Evolutionary conservation across 1,140 invertebrate genomes (phyloP), one percentile per base, ranked within the genome.

Genomic region (Diabrotica undecimpunctata): DNA sequence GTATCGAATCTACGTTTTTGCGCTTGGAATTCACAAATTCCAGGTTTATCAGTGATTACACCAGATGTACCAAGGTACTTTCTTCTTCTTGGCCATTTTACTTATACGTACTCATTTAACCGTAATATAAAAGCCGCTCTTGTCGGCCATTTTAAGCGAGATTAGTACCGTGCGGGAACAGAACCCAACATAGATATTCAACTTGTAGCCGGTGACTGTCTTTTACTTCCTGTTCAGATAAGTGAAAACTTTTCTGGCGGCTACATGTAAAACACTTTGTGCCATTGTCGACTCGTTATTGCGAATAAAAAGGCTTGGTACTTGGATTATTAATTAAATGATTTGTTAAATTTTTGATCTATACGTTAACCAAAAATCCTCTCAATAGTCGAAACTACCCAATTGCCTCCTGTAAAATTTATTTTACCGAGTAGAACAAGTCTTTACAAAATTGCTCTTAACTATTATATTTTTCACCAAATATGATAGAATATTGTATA

Each of bases 151-250:
- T 55, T 55, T 55, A 25, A 55, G 54, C 54, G 54, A 14, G 13
- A 55, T 55, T 55, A 55, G 54, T 25, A 36, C n/a, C 6, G 14
- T 53, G 51, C 51, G 51, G 14, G 51, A 14, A 35, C 41, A 59
- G n/a, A 59, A 59, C n/a, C 57, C 36, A 59, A 59, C 57, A 59
- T 59, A 59, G 57, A 59, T 59, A 59, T 59, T 59, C 57, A 59
- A 39, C 9, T 38, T 59, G 57, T 59, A 38, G n/a, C 35, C 11
- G 13, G 35, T 12, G 57, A 39, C 57, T 59, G 37, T 59, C n/a
- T 59, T 59, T 59, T 39, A 38, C 57, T 59, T 59, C 57, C 57
- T 59, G 57, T 39, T 59, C 11, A 59, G 57, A 59, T 59, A 57
- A 59, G 57, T 59, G 57, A 59, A 59, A 59, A 59, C 41, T 58